Evolutionary conservation across 2,888 invertebrate species (phyloP).

Genomic region (Nomada ruficornis): DNA sequence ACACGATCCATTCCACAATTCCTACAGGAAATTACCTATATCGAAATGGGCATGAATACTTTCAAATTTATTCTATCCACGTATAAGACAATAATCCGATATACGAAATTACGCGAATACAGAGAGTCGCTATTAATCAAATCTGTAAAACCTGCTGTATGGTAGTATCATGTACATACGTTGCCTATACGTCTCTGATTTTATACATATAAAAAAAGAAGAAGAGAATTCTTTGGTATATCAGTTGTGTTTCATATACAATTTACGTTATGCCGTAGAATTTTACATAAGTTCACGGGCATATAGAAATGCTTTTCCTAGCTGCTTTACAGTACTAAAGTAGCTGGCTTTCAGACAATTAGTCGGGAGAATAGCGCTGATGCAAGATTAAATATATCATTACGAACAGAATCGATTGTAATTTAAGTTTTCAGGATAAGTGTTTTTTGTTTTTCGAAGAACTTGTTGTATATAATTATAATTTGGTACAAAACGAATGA

Average conservation of each 20-base stretch:
- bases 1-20: constrained; percentile 50
- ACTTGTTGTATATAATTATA: neutral
- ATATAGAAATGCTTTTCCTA: constrained; percentile 52
- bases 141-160: constrained; percentile 54
- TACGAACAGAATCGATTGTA: constrained; percentile 2
- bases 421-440: constrained; percentile 10
- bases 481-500: neutral
- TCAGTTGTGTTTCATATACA: constrained; percentile 40
- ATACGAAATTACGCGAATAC: constrained; percentile 3
- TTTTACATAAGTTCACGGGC: constrained; percentile 46
- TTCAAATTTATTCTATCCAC: constrained; percentile 23
- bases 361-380: constrained; percentile 46
- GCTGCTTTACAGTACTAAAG: constrained; percentile 55
- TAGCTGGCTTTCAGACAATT: constrained; percentile 50
- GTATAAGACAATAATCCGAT: constrained; percentile 20
- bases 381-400: constrained; percentile 22
- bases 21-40: constrained; percentile 44
- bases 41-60: constrained; percentile 48
- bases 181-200: constrained; percentile 27
- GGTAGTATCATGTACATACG: constrained; percentile 46
- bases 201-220: neutral
- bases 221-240: constrained; percentile 10
- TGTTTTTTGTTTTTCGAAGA: constrained; percentile 13
- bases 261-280: constrained; percentile 55
- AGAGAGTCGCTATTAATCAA: constrained; percentile 9